Evolutionary conservation across 92 coral and sea anemone species (phyloP).

Genomic region (Isaurus tuberculatus): DNA sequence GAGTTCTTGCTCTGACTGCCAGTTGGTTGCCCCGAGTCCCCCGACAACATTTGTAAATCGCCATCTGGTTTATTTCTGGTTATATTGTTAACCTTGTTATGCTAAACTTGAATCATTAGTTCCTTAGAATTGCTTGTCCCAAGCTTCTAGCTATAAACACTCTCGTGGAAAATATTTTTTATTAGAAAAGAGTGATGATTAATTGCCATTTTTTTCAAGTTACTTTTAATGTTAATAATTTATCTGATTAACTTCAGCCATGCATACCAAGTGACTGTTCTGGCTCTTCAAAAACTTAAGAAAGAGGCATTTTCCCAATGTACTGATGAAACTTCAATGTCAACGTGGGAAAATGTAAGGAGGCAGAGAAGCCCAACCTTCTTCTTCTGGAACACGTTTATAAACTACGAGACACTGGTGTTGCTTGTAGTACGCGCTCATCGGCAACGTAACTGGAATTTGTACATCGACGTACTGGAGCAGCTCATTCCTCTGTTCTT

Average conservation of each 20-base stretch:
- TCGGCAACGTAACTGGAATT: slow-evolving; percentile 34
- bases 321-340: too few relatives aligned
- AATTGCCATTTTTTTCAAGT: too few relatives aligned
- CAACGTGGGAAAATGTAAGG: slow-evolving; percentile 38
- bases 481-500: slow-evolving; percentile 59
- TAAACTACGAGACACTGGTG: slow-evolving; percentile 47
- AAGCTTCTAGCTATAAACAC: too few relatives aligned
- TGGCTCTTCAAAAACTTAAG: slow-evolving; percentile 47
- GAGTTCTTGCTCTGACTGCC: too few relatives aligned
- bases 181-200: neutral
- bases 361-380: slow-evolving; percentile 45
- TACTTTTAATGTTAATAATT: too few relatives aligned
- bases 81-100: too few relatives aligned
- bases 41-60: too few relatives aligned
- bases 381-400: slow-evolving; percentile 34
- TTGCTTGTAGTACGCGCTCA: slow-evolving; percentile 45
- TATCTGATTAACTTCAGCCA: neutral
- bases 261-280: neutral
- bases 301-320: neutral
- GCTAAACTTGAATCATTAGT: too few relatives aligned
- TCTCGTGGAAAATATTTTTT: too few relatives aligned
- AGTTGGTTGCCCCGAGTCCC: too few relatives aligned
- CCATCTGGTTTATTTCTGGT: too few relatives aligned
- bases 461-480: slow-evolving; percentile 56
- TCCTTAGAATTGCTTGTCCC: too few relatives aligned